phyloP scores from a whole-genome alignment of 2,113 vertebrate species.

The Carassius auratus region DNA sequence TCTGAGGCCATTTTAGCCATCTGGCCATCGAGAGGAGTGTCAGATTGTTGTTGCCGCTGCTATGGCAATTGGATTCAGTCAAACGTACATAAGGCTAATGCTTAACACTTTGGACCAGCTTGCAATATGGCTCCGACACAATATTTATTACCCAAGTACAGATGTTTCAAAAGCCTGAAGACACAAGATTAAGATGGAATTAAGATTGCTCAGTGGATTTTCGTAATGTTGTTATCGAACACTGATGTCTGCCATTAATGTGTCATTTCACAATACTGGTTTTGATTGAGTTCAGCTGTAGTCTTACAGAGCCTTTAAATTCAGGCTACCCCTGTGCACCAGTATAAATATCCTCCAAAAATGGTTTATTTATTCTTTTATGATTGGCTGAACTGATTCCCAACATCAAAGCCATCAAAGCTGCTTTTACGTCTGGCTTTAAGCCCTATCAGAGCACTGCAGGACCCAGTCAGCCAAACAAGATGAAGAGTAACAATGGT shows the following conservation, averaged over 20 bases:
- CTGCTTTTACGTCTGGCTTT: constrained; percentile 57
- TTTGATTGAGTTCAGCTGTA: constrained; percentile 17
- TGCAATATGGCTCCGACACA: constrained; percentile 48
- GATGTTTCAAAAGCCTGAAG: constrained; percentile 23
- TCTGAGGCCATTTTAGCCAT: constrained; percentile 63
- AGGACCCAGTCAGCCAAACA: constrained; percentile 61
- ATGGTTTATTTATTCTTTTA: constrained; percentile 64
- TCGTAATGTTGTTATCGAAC: constrained; percentile 11
- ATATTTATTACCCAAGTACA: constrained; percentile 32
- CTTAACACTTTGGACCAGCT: constrained; percentile 47
- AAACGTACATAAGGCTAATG: constrained; percentile 41
- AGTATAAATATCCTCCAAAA: constrained; percentile 59
- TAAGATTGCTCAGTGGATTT: constrained; percentile 19
- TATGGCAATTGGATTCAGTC: constrained; percentile 36
- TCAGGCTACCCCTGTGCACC: constrained; percentile 24
- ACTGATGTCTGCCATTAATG: neutral
- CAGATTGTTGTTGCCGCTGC: constrained; percentile 50
- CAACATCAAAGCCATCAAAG: constrained; percentile 56
- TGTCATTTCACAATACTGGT: neutral
- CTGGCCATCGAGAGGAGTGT: constrained; percentile 58
- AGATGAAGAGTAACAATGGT: constrained; percentile 56
- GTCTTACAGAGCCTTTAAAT: constrained; percentile 14
- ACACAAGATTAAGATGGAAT: constrained; percentile 22
- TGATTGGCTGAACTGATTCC: constrained; percentile 53
- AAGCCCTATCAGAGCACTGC: constrained; percentile 65